Evolutionary conservation across 2,113 vertebrate genomes (phyloP).

Genomic region (Spea bombifrons): DNA sequence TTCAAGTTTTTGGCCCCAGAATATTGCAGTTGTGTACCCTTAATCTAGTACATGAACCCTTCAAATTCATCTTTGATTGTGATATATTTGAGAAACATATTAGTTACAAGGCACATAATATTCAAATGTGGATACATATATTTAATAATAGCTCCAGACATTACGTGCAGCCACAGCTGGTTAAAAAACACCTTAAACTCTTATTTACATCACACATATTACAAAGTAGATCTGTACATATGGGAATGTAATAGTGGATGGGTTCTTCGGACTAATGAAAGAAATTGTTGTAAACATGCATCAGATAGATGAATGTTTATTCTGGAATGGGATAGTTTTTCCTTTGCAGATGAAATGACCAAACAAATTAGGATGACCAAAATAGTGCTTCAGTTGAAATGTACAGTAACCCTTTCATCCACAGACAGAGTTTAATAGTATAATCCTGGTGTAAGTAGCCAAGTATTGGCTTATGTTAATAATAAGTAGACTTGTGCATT

Average conservation of each 20-base stretch:
- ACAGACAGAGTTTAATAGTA: no score
- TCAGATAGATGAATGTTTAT: neutral
- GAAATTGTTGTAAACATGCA: slow-evolving; percentile 2
- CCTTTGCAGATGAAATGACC: neutral
- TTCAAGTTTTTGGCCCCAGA: no score
- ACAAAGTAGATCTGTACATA: neutral
- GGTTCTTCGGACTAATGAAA: neutral
- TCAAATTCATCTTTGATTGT: no score
- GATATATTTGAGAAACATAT: no score
- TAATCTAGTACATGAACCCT: no score
- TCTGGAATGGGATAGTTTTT: neutral
- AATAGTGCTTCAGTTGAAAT: neutral
- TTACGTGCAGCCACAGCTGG: neutral
- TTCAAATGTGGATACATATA: no score
- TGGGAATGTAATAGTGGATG: neutral
- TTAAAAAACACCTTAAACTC: neutral
- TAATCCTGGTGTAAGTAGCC: no score
- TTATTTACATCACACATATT: neutral
- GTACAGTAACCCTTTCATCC: neutral
- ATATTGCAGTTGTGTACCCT: no score
- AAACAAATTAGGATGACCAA: neutral
- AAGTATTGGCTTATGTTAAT: no score
- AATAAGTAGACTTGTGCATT: no score
- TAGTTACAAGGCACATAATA: no score
- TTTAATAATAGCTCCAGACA: neutral